Percentiles rank a stretch among this genome's conserved stretches.
phyloP scores from a whole-genome alignment of 2,888 invertebrate genomes.

The Acrobasis consociella region DNA sequence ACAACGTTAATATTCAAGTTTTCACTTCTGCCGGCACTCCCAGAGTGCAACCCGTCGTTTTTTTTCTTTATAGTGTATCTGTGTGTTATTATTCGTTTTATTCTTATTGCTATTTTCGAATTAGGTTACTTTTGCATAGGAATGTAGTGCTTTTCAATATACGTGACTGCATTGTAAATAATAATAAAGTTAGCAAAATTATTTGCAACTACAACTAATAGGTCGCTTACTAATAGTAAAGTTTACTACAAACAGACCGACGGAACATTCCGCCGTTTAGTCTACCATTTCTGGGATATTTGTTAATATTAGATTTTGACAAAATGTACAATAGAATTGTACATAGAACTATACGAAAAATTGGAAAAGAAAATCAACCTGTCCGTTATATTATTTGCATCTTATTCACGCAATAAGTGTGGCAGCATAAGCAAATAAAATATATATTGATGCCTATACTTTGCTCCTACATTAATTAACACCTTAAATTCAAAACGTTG shows the following conservation, averaged over 20 bases:
- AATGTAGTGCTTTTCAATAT: neutral
- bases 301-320: neutral
- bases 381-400: no score
- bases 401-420: no score
- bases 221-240: neutral
- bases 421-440: no score
- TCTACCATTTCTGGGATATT: neutral
- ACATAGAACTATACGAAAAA: no score
- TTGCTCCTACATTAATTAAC: no score
- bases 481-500: constrained; percentile 41
- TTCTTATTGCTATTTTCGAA: neutral
- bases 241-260: constrained; percentile 1
- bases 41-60: no score
- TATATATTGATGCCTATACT: no score
- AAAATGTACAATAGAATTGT: neutral
- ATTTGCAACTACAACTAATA: constrained; percentile 2
- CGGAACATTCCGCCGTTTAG: neutral
- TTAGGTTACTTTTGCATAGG: constrained; percentile 14
- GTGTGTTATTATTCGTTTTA: neutral
- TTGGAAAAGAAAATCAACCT: no score
- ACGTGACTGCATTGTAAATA: constrained; percentile 23
- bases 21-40: no score
- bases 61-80: no score
- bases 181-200: constrained; percentile 2
- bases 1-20: no score